Evolutionary conservation across 2,113 vertebrate genomes (phyloP).

Genomic region (Pavo muticus): DNA sequence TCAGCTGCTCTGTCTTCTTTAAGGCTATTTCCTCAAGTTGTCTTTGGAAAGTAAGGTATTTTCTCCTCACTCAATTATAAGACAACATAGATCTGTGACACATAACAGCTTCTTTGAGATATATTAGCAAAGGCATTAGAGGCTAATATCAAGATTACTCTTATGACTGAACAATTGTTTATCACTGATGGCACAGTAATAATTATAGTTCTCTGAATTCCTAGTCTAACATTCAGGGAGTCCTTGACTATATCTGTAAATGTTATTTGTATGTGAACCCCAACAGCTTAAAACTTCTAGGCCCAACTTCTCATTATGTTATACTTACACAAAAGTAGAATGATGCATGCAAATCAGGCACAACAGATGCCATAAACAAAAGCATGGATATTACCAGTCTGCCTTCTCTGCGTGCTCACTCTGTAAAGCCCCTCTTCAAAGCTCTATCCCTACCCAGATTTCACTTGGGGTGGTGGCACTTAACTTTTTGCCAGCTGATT

Average conservation of each 20-base stretch:
- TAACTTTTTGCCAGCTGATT: constrained; percentile 43
- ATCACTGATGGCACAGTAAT: not conserved
- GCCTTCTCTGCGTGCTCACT: not conserved
- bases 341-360: not conserved
- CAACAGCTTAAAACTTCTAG: constrained; percentile 13
- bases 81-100: not conserved
- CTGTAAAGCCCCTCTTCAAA: not conserved
- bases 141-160: not conserved
- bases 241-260: not conserved
- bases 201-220: not conserved
- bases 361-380: not conserved
- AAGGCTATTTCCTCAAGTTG: not conserved
- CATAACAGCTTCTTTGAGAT: not conserved
- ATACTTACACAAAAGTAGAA: not conserved
- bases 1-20: not conserved
- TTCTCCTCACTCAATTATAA: not conserved
- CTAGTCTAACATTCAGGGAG: not conserved
- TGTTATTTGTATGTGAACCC: not conserved
- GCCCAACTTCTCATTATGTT: not conserved
- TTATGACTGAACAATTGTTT: constrained; percentile 15
- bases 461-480: not conserved
- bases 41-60: not conserved
- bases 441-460: not conserved
- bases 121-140: constrained; percentile 18
- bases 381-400: accelerated